Conservation (phyloP, 2,113 vertebrate genomes). For the Varanus salvator region DNA sequence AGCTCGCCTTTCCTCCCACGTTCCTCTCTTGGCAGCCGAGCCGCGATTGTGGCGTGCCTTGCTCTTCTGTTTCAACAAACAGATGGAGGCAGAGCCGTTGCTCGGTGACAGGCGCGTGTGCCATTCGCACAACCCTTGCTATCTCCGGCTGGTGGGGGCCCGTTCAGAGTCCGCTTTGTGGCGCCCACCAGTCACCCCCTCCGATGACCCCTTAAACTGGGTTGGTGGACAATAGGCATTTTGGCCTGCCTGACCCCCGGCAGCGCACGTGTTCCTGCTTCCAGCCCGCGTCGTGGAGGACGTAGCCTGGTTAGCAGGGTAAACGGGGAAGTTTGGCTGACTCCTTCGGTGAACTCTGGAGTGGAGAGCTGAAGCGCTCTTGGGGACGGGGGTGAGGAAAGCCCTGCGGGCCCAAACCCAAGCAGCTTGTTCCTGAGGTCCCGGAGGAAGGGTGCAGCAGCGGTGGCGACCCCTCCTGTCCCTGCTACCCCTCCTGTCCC, state of each 20-base stretch:
- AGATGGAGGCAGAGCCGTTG: too few species aligned
- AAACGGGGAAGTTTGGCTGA: neutral
- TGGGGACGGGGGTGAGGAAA: neutral
- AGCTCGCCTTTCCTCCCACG: neutral
- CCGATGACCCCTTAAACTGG: neutral
- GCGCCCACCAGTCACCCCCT: neutral
- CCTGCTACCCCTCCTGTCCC: too few species aligned
- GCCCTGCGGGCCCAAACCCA: too few species aligned
- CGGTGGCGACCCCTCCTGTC: neutral
- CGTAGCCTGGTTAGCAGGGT: neutral
- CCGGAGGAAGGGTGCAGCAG: neutral
- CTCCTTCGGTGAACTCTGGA: neutral
- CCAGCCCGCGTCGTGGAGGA: neutral
- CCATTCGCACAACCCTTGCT: too few species aligned
- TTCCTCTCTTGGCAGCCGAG: neutral
- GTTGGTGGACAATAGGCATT: neutral
- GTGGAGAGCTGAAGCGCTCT: neutral
- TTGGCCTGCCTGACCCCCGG: neutral
- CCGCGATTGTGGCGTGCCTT: neutral
- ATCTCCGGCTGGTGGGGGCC: too few species aligned
- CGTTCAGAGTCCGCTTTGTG: neutral
- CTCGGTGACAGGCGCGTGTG: too few species aligned
- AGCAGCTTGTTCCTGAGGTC: neutral
- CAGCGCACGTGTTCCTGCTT: neutral
- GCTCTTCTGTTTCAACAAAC: too few species aligned